Evolutionary conservation across 2,797 vertebrate genomes (phyloP), one percentile per base, ranked within the genome.

Genomic region (Ceryle rudis): DNA sequence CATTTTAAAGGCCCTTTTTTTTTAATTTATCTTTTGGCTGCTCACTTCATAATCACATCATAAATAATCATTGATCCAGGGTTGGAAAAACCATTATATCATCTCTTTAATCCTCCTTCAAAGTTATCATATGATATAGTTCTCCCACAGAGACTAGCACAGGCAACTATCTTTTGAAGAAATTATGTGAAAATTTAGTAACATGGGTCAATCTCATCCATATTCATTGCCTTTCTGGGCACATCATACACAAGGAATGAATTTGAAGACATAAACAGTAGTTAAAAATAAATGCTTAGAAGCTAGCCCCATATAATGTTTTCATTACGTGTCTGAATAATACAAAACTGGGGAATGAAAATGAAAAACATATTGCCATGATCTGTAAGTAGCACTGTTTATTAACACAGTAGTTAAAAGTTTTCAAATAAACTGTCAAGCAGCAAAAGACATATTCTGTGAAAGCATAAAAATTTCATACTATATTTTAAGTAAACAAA

Each of bases 261-360:
- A 96, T 93, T 92, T 91, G 60, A 78, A 95, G 71, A 78, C 86
- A 87, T 67, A 94, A 95, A 91, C 71, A 92, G 86, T 86, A 96
- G 93, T 95, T 94, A 95, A 95, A 97, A 96, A 94, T 92, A 95
- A 96, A 89, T 71, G 41, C 37, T 54, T 92, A 77, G 85, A 95
- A 89, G 23, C 78, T 88, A 86, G 31, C 6, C 44, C 28, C 31
- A 28, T 92, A 70, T 67, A 91, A 52, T 95, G 83, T 92, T 96
- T 95, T 97, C 78, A 78, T 95, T 89, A 93, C n/a, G 33, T 82
- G 78, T 78, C 78, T 91, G 78, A 85, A 60, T 74, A 87, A 91
- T 42, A 86, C 57, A 89, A 85, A 92, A 87, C 46, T 29, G 67
- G 67, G 64, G 78, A 92, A 92, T 73, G 84, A 89, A 97, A 96